Base-by-base conservation (phyloP, 2,888 invertebrate species). In the Melinaea menophilus region DNA sequence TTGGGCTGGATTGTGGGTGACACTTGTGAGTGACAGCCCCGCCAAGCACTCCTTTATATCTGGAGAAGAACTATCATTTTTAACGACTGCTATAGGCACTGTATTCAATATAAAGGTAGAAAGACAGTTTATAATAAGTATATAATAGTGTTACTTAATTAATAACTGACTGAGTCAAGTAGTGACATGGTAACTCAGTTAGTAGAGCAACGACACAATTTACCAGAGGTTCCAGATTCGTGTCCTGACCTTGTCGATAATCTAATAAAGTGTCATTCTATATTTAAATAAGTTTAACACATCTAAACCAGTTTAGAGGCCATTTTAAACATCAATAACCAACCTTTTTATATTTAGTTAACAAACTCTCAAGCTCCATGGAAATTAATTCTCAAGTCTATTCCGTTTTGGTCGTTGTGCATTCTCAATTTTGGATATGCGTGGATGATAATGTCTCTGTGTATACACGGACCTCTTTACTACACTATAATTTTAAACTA, bases 1-100 rank as follows among this genome's bases (percentile, higher is more conserved):
- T 0, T 93, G 94, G 83, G 83, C 92, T 0, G 55, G 85, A 0
- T 64, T 91, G 0, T 95, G 94, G 93, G 88, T 92, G 33, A 69
- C 92, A 12, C 64, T 93, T 4, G 92, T 94, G 0, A 90, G 91
- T 0, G 94, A 95, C 76, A 91, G 88, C 54, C 95, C 95, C 0
- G 85, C 81, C 2, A 85, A 89, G 63, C 94, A 95, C 74, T 87
- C 87, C 0, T 91, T 89, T 48, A 95, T 95, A 63, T 85, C 90
- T 4, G 81, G 90, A 2, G 90, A 92, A 51, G 95, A 95, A 77
- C 85, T 91, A 56, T 82, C 88, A 2, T 93, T 92, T 70, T 93
- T 95, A 66, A 84, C 84, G 45, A 92, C 90, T 59, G 89, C 93
- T 63, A 84, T 94, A 62, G 92, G 92, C 3, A 80, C 79, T 61